Evolutionary conservation across 2,888 invertebrate genomes (phyloP).

Genomic region (Pandemis cinnamomeana): DNA sequence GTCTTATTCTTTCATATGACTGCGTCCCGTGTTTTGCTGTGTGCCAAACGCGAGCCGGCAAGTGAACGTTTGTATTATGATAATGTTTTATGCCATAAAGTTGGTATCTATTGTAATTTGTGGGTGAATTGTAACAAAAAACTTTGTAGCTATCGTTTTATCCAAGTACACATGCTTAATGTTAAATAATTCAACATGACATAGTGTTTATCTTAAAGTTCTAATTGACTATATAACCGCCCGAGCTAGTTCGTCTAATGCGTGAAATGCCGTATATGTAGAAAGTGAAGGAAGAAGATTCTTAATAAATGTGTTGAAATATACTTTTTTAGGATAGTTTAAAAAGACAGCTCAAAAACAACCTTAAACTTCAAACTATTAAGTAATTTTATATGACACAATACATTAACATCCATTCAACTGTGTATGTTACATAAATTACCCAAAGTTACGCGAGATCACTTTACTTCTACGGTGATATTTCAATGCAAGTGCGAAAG

Average conservation of each 20-base stretch:
- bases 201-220: conserved; percentile 40
- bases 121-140: background rate
- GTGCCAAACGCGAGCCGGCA: no score
- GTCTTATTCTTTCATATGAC: no score
- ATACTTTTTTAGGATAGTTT: conserved; percentile 52
- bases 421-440: no score
- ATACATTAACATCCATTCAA: no score
- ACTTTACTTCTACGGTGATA: no score
- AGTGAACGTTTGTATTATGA: no score
- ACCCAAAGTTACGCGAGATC: no score
- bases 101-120: background rate
- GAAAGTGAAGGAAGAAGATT: conserved; percentile 68
- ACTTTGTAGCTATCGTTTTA: conserved; percentile 19
- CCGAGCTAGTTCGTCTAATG: conserved; percentile 64
- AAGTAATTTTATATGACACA: no score
- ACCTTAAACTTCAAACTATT: background rate
- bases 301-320: conserved; percentile 59
- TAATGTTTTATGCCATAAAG: no score
- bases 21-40: no score
- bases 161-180: conserved; percentile 41
- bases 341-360: background rate
- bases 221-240: conserved; percentile 73
- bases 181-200: conserved; percentile 31
- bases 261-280: conserved; percentile 74
- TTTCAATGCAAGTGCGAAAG: no score